Conservation (phyloP, 2,888 invertebrate species). For the Galeruca laticollis region DNA sequence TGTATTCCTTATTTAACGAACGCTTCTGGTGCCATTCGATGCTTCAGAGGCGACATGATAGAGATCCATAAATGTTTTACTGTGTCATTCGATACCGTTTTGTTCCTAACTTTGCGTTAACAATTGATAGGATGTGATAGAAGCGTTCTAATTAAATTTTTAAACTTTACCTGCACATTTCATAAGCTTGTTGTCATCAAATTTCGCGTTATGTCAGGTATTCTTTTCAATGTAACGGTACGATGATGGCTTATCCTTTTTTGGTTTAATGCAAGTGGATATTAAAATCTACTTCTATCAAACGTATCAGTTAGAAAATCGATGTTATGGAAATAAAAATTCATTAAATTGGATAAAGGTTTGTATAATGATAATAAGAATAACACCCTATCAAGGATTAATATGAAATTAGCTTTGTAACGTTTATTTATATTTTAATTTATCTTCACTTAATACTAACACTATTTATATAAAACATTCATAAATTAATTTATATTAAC, state of each 20-base stretch:
- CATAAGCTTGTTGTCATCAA: not conserved
- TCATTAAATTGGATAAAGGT: not conserved
- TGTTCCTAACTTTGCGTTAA: conserved; percentile 15
- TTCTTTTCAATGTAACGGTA: not conserved
- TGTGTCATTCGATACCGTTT: conserved; percentile 34
- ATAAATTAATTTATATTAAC: too few relatives aligned
- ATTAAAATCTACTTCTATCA: not conserved
- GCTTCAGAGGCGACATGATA: conserved; percentile 32
- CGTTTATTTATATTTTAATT: too few relatives aligned
- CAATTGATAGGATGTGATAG: conserved; percentile 21
- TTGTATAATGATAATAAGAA: too few relatives aligned
- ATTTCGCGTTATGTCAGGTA: not conserved
- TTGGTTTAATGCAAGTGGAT: not conserved
- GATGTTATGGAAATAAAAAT: not conserved
- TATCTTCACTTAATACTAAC: too few relatives aligned
- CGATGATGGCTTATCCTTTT: not conserved
- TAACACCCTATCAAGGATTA: too few relatives aligned
- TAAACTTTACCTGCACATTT: conserved; percentile 1
- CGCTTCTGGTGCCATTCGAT: conserved; percentile 27
- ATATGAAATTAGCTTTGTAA: too few relatives aligned
- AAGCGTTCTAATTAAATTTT: conserved; percentile 19
- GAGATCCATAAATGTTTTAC: conserved; percentile 34
- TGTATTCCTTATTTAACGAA: not conserved
- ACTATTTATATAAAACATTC: too few relatives aligned
- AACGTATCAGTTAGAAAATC: too few relatives aligned